phyloP scores from a whole-genome alignment of 35 echinoderm and acorn worm species.

The Lytechinus pictus region DNA sequence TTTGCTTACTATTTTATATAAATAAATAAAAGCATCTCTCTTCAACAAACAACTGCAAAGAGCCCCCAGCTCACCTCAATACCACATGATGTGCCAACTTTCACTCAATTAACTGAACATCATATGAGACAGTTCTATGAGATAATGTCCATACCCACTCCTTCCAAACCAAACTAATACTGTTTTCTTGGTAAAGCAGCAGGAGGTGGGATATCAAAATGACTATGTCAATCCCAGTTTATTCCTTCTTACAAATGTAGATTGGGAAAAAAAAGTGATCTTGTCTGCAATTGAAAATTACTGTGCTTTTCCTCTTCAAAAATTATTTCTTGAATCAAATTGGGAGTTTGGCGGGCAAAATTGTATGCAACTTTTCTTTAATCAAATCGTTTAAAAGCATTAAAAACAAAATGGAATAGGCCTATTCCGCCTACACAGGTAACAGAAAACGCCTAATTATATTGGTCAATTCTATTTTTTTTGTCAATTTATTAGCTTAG shows the following conservation, averaged over 20 bases:
- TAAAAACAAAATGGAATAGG: too few relatives aligned
- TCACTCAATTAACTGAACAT: constrained; percentile 5
- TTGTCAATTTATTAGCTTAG: too few relatives aligned
- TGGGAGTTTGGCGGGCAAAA: too few relatives aligned
- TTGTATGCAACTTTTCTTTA: too few relatives aligned
- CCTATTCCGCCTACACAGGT: too few relatives aligned
- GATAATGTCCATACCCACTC: background rate
- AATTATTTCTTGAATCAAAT: too few relatives aligned
- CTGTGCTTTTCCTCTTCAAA: background rate
- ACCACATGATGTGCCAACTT: constrained; percentile 8
- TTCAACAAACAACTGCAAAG: background rate
- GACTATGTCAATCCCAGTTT: background rate
- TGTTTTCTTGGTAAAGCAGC: background rate
- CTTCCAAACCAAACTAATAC: constrained; percentile 3
- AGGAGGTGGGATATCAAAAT: background rate
- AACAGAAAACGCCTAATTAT: too few relatives aligned
- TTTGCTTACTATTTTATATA: too few relatives aligned
- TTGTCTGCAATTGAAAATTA: background rate
- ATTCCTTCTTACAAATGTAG: background rate
- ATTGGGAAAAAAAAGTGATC: background rate
- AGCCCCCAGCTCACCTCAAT: background rate
- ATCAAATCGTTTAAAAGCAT: too few relatives aligned
- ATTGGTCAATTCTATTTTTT: too few relatives aligned
- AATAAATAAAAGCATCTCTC: too few relatives aligned
- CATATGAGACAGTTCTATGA: background rate